Evolutionary conservation across 2,888 invertebrate species (phyloP).

Genomic region (Lycaena phlaeas): DNA sequence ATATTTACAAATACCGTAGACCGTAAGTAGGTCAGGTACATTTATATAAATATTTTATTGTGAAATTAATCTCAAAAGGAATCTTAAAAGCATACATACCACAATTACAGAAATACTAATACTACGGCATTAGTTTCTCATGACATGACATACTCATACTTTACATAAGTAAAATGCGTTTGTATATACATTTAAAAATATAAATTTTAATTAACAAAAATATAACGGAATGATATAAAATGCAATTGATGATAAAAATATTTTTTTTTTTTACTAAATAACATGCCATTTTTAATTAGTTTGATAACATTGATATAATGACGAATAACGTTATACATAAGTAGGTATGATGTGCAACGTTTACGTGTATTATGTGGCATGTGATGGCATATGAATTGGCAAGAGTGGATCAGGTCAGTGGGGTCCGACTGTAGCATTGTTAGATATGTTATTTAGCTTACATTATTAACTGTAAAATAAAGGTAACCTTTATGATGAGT

Average conservation of each 20-base stretch:
- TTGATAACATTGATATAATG: no score
- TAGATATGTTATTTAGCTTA: no score
- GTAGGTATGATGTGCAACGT: no score
- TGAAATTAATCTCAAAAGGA: constrained; percentile 7
- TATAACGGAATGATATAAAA: neutral
- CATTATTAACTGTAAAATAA: no score
- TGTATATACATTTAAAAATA: neutral
- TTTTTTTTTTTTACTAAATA: neutral
- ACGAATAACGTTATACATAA: no score
- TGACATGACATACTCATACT: neutral
- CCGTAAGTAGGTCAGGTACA: constrained; percentile 6
- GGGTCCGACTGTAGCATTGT: no score
- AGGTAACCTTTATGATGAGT: no score
- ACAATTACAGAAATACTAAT: neutral
- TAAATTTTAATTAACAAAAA: no score
- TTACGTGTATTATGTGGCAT: neutral
- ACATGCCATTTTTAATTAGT: no score
- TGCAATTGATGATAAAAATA: neutral
- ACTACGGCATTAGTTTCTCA: neutral
- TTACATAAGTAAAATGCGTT: neutral
- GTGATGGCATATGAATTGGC: neutral
- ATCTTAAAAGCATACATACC: neutral
- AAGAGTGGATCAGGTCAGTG: neutral
- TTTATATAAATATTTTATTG: constrained; percentile 8
- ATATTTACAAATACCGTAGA: constrained; percentile 16